phyloP scores from a whole-genome alignment of 2,797 vertebrate genomes.

The Anguilla anguilla region DNA sequence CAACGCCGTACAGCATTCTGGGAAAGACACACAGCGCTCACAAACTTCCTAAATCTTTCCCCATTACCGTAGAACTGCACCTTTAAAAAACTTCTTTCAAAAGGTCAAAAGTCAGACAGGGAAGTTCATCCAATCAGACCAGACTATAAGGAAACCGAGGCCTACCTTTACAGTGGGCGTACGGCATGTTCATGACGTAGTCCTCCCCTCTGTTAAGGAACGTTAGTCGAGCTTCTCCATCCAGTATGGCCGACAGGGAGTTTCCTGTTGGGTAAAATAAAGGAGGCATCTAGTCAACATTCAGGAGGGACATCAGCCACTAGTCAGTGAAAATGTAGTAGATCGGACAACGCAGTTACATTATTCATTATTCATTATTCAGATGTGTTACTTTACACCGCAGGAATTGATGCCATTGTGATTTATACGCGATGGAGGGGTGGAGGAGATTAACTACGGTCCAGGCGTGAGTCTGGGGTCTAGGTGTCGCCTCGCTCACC shows the following conservation, averaged over 20 bases:
- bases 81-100: background rate
- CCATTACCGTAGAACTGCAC: background rate
- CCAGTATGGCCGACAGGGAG: constrained; percentile 93
- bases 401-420: background rate
- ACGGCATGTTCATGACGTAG: constrained; percentile 98
- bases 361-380: background rate
- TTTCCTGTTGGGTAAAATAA: constrained; percentile 79
- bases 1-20: background rate
- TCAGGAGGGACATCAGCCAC: background rate
- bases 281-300: background rate
- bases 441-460: background rate
- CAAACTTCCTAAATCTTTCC: background rate
- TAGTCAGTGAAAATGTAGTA: background rate
- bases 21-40: background rate
- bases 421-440: background rate
- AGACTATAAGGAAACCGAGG: constrained; percentile 27
- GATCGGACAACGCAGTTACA: background rate
- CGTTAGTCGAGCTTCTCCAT: constrained; percentile 90
- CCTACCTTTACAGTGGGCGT: constrained; percentile 97
- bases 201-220: constrained; percentile 96
- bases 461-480: background rate
- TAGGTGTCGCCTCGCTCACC: constrained; percentile 69
- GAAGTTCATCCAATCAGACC: background rate
- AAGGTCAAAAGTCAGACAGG: background rate
- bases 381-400: background rate